Conservation (phyloP, 2,113 vertebrate species). For the Crocuta crocuta region DNA sequence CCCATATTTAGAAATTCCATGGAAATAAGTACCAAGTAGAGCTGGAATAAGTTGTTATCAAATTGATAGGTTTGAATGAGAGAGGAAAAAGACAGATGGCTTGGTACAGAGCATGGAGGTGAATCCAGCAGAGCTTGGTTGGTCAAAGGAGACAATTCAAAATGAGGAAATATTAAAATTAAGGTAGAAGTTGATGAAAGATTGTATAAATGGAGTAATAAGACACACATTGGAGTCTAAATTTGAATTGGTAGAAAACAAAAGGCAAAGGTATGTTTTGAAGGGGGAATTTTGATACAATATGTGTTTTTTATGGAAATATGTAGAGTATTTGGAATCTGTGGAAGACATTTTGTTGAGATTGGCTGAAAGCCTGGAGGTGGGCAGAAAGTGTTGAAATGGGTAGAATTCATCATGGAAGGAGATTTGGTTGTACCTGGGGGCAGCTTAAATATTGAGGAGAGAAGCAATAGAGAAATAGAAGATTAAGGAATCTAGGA, state of each 20-base stretch:
- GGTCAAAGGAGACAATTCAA: background rate
- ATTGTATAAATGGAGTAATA: background rate
- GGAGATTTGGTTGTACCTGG: background rate
- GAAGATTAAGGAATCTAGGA: background rate
- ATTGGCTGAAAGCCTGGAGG: background rate
- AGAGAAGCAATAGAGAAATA: background rate
- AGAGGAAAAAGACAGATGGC: background rate
- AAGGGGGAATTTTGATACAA: background rate
- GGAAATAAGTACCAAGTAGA: background rate
- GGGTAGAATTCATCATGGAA: background rate
- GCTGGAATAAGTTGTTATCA: background rate
- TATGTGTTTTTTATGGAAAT: background rate
- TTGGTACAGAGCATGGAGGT: background rate
- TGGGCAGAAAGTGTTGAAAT: background rate
- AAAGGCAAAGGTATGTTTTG: background rate
- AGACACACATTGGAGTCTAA: background rate
- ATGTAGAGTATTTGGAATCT: background rate
- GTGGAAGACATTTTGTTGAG: background rate
- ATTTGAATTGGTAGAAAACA: background rate
- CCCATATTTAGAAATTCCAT: background rate
- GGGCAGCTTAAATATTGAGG: background rate
- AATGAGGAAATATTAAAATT: background rate
- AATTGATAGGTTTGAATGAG: background rate
- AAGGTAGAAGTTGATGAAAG: background rate
- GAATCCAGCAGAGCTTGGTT: background rate